Conservation (phyloP, 2,113 vertebrate genomes). For the Cavia porcellus region DNA sequence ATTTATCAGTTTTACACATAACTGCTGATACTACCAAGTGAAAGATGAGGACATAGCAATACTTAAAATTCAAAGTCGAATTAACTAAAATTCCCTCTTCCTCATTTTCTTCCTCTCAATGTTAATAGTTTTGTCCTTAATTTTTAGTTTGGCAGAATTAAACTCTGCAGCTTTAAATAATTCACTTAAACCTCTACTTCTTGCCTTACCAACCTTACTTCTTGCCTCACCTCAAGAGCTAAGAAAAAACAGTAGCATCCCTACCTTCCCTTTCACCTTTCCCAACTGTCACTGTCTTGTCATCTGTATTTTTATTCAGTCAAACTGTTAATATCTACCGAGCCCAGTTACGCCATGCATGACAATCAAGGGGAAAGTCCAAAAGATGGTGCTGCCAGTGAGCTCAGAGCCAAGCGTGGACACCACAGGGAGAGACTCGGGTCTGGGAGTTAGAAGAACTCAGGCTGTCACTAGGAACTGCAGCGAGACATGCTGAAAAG, state of each 20-base stretch:
- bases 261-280: slow-evolving; percentile 22
- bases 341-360: background rate
- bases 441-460: background rate
- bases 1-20: slow-evolving; percentile 31
- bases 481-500: background rate
- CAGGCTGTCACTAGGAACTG: background rate
- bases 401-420: background rate
- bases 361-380: background rate
- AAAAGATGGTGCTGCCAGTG: background rate
- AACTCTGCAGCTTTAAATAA: slow-evolving; percentile 48
- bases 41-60: slow-evolving; percentile 21
- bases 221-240: background rate
- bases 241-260: slow-evolving; percentile 14
- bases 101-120: background rate
- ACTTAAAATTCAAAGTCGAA: background rate
- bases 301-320: slow-evolving; percentile 16
- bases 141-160: background rate
- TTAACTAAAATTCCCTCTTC: background rate
- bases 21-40: background rate
- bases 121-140: background rate
- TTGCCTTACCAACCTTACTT: background rate
- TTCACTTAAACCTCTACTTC: slow-evolving; percentile 30
- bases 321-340: slow-evolving; percentile 33
- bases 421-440: background rate
- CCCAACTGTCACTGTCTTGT: slow-evolving; percentile 6